These are phyloP conservation scores for Ellobius talpinus DNA, from an alignment of 2,113 vertebrate genomes.

Conservation along the genomic window DNA sequence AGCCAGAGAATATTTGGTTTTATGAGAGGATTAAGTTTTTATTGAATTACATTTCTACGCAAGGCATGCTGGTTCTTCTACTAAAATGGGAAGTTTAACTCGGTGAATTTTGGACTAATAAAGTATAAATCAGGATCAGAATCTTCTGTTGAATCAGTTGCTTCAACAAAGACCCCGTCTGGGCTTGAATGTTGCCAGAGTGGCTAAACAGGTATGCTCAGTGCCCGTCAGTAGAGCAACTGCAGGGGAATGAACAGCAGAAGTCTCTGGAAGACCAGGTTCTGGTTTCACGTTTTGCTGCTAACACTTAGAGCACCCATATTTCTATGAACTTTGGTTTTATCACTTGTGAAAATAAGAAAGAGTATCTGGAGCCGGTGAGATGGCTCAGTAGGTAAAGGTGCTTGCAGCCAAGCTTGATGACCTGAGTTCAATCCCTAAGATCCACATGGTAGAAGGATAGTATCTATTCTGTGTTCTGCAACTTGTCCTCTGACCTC, in stretches of 20 bases:
- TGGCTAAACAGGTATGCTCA: neutral
- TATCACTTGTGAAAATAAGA: slow-evolving; percentile 24
- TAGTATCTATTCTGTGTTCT: neutral
- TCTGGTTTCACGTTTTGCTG: neutral
- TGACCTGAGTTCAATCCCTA: too few relatives aligned
- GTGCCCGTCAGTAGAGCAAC: neutral
- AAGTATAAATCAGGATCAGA: slow-evolving; percentile 47
- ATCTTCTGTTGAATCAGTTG: slow-evolving; percentile 17
- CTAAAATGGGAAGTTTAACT: slow-evolving; percentile 49
- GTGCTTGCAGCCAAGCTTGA: neutral
- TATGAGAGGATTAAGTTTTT: slow-evolving; percentile 76
- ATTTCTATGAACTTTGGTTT: slow-evolving; percentile 16
- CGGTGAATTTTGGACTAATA: slow-evolving; percentile 35
- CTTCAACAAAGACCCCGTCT: neutral
- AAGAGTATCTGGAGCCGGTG: neutral
- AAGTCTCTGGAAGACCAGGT: neutral
- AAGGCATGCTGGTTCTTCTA: slow-evolving; percentile 61
- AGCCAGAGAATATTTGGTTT: slow-evolving; percentile 72
- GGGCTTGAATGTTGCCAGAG: neutral
- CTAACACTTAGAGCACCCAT: neutral
- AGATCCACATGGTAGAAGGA: neutral
- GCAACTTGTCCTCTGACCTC: neutral
- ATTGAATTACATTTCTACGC: slow-evolving; percentile 76
- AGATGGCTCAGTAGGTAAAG: neutral
- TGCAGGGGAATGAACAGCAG: neutral